These are phyloP conservation scores for Eucera pruinosa DNA, from an alignment of 2,888 invertebrate genomes.

Conservation along the genomic window DNA sequence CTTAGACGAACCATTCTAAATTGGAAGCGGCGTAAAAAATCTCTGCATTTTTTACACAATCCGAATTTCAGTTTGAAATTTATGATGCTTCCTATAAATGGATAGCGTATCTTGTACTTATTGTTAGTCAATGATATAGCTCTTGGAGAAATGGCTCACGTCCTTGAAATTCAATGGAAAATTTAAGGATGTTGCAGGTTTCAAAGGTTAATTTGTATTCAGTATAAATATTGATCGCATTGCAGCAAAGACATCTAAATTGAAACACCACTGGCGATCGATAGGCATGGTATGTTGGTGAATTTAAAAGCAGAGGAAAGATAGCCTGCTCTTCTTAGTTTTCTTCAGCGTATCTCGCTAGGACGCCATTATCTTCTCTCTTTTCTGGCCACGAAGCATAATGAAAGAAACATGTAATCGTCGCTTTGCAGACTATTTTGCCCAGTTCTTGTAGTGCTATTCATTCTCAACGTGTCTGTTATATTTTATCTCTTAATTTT, in stretches of 20 bases:
- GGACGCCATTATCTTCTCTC: constrained; percentile 34
- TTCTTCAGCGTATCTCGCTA: constrained; percentile 23
- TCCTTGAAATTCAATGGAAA: neutral
- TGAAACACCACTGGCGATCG: constrained; percentile 63
- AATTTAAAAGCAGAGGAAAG: constrained; percentile 66
- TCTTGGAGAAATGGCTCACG: too few relatives aligned
- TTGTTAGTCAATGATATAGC: neutral
- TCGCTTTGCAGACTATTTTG: constrained; percentile 15
- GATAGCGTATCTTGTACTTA: too few relatives aligned
- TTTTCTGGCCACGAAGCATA: constrained; percentile 1
- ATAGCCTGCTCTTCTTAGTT: constrained; percentile 46
- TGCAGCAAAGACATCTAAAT: constrained; percentile 71
- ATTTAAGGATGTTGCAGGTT: neutral
- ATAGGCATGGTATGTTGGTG: constrained; percentile 65
- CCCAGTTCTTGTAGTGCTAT: neutral
- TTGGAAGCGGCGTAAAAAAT: too few relatives aligned
- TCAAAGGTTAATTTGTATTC: constrained; percentile 48
- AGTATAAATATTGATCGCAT: constrained; percentile 72
- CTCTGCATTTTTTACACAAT: too few relatives aligned
- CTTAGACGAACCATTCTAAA: too few relatives aligned
- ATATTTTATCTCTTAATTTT: constrained; percentile 31
- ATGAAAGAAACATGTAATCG: constrained; percentile 1
- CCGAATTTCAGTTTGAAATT: too few relatives aligned
- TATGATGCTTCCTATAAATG: too few relatives aligned
- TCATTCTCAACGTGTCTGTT: constrained; percentile 9